Conservation (phyloP, 2,797 vertebrate genomes). For the Poecilia wingei region DNA sequence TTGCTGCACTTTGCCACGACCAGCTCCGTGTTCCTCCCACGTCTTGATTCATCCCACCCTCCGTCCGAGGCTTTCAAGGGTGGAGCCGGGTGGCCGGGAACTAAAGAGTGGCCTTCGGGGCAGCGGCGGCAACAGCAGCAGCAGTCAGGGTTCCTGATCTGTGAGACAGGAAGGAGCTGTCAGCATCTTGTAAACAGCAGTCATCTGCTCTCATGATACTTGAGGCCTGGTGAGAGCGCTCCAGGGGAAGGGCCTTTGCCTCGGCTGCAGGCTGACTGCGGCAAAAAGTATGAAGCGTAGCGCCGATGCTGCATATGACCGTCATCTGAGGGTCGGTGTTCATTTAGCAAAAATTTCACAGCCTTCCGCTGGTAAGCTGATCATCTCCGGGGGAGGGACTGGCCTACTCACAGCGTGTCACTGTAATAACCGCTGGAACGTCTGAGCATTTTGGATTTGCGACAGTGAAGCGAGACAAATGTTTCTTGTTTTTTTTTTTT, state of each 20-base stretch:
- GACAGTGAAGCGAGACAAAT: too few species aligned
- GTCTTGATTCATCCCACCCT: slow-evolving; percentile 71
- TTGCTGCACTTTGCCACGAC: slow-evolving; percentile 47
- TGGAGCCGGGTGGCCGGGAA: slow-evolving; percentile 66
- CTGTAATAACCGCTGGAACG: not conserved
- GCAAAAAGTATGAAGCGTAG: slow-evolving; percentile 22
- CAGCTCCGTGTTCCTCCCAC: slow-evolving; percentile 53
- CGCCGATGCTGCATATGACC: slow-evolving; percentile 33
- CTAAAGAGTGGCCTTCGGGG: slow-evolving; percentile 57
- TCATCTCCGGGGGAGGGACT: slow-evolving; percentile 19
- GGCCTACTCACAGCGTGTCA: slow-evolving; percentile 20
- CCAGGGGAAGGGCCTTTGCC: slow-evolving; percentile 49
- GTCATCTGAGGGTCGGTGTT: slow-evolving; percentile 45
- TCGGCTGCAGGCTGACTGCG: slow-evolving; percentile 17
- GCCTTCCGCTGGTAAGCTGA: slow-evolving; percentile 29
- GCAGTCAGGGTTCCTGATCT: slow-evolving; percentile 60
- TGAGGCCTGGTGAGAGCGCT: slow-evolving; percentile 54
- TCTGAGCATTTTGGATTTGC: not conserved
- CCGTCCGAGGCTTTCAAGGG: slow-evolving; percentile 40
- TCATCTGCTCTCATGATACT: slow-evolving; percentile 72
- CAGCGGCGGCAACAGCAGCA: slow-evolving; percentile 38
- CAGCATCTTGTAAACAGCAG: slow-evolving; percentile 81
- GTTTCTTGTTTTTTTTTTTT: not conserved
- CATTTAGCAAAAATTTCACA: slow-evolving; percentile 12
- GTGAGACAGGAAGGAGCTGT: slow-evolving; percentile 83